Base-by-base conservation (phyloP, 2,888 invertebrate species). In the Dugesia japonica region DNA sequence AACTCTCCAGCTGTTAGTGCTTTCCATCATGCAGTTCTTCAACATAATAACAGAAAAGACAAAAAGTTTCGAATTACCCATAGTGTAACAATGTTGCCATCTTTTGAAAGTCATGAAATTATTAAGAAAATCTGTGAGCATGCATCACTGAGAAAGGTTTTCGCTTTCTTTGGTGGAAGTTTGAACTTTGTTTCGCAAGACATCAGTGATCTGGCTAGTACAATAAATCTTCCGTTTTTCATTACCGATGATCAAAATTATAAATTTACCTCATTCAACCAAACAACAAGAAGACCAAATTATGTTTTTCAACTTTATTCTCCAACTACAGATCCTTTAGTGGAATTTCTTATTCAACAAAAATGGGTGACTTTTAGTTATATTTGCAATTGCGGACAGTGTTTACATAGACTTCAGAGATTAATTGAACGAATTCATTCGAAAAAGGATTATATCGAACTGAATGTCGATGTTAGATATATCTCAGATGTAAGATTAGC, bases 81-180 rank as follows among this genome's bases (percentile, higher is more conserved):
- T 4, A 13, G n/a, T 56, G n/a, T 56, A 1, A 56, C 56, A 7
- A n/a, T 56, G 23, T 23, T 56, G 23, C 56, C 56, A n/a, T 9
- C 56, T 23, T 56, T 56, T 56, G n/a, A 56, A 4, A 56, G 56
- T n/a, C 56, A n/a, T 13, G 23, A 20, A n/a, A n/a, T 56, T 1
- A 4, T 56, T 4, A n/a, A 56, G 7, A 73, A 73, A n/a, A 73
- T 73, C 20, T 74, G 42, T 31, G 56, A 20, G 17, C 71, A 77
- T 13, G 20, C 28, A 17, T 27, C 42, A 20, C 17, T 26, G 28
- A 26, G 71, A 78, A 33, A 27, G 26, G 28, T 23, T n/a, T 7
- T 56, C 71, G 79, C 80, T 78, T 79, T 80, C 79, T 76, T 80
- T 79, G 0, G 80, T 79, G 71, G 79, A 79, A 33, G 77, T 73